Percentiles rank a stretch among this genome's conserved stretches.
These are phyloP conservation scores for Mellivora capensis DNA, from an alignment of 2,113 vertebrate species.

Conservation along the genomic window DNA sequence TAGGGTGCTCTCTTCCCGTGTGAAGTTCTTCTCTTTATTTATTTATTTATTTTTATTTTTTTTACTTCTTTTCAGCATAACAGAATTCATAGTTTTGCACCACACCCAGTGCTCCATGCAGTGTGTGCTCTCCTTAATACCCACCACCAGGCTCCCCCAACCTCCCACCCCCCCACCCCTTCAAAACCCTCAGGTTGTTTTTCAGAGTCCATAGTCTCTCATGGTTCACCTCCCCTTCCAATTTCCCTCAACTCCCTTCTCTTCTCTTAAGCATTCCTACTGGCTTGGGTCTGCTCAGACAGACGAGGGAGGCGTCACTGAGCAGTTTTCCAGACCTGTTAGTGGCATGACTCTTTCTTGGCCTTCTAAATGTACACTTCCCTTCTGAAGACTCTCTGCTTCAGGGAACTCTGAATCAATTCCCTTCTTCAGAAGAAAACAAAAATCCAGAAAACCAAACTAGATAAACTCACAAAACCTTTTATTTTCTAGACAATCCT, in stretches of 20 bases:
- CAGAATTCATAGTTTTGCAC: too few species aligned
- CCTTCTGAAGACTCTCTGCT: neutral
- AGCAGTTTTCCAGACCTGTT: neutral
- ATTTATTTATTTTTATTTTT: too few species aligned
- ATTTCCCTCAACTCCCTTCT: too few species aligned
- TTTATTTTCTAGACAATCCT: neutral
- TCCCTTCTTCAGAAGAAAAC: neutral
- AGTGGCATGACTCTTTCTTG: neutral
- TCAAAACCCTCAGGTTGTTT: too few species aligned
- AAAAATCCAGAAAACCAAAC: neutral
- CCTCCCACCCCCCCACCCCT: too few species aligned
- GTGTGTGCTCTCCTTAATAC: too few species aligned
- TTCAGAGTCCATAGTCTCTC: too few species aligned
- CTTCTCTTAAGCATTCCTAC: neutral
- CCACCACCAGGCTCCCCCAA: too few species aligned
- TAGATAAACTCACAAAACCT: neutral
- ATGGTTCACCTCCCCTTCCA: too few species aligned
- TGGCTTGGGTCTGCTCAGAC: neutral
- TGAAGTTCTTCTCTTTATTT: too few species aligned
- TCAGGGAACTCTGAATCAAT: neutral
- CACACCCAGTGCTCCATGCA: too few species aligned
- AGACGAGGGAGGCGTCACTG: neutral
- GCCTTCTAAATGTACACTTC: neutral
- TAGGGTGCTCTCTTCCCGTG: rapidly evolving
- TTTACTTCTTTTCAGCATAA: too few species aligned